phyloP scores from a whole-genome alignment of 1,140 invertebrate species.

The Heterodera schachtii region DNA sequence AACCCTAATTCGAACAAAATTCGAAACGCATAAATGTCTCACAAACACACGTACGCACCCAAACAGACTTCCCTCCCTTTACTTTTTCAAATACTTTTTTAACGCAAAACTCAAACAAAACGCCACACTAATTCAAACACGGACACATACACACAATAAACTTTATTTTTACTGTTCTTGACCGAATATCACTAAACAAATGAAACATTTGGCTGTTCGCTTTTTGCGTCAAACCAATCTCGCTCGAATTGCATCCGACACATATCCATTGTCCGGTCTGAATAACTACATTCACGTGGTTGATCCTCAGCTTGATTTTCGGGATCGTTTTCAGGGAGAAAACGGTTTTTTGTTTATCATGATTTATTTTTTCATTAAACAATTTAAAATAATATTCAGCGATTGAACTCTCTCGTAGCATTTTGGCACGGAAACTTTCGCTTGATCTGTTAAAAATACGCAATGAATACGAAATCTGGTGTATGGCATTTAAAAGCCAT shows the following conservation, averaged over 20 bases:
- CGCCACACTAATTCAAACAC: too few species aligned
- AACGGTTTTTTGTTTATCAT: not conserved
- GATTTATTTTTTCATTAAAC: too few species aligned
- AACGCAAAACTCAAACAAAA: too few species aligned
- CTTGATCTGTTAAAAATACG: not conserved
- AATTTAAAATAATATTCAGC: not conserved
- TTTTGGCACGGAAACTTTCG: constrained; percentile 2
- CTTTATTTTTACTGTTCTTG: too few species aligned
- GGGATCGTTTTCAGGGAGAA: not conserved
- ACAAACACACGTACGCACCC: too few species aligned
- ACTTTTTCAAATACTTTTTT: too few species aligned
- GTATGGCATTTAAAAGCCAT: not conserved
- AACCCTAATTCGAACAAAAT: too few species aligned
- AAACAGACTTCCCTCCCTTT: too few species aligned
- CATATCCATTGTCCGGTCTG: not conserved
- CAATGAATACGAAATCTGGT: not conserved
- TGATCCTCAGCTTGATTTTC: not conserved
- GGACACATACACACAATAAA: too few species aligned
- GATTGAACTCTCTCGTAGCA: not conserved
- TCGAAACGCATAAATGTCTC: too few species aligned
- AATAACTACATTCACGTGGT: not conserved
- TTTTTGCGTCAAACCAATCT: not conserved
- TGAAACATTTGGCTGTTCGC: not conserved
- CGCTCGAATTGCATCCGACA: not conserved
- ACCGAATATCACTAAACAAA: not conserved